These are phyloP conservation scores for Butorides virescens DNA, from an alignment of 2,113 vertebrate species.

Conservation along the genomic window DNA sequence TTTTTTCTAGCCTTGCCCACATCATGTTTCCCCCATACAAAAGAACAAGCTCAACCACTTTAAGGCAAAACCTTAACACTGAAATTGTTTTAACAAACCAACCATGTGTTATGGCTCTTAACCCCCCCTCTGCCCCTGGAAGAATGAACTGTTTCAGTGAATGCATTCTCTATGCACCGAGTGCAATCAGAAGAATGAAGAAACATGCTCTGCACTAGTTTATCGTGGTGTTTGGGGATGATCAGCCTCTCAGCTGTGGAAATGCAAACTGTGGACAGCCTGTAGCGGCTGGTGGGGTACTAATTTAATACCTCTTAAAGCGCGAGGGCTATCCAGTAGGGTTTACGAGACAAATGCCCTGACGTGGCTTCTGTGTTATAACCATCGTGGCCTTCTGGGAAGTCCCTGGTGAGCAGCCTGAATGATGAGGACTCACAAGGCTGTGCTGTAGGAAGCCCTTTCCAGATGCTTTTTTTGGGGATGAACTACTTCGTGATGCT, in stretches of 20 bases:
- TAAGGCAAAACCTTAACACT: neutral
- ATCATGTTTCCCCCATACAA: neutral
- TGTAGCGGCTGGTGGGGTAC: neutral
- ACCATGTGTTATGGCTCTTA: neutral
- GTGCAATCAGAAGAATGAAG: neutral
- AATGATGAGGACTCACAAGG: neutral
- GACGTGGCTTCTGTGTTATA: neutral
- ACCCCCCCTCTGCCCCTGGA: neutral
- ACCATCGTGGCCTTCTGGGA: neutral
- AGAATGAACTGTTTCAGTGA: neutral
- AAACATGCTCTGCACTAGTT: neutral
- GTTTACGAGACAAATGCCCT: neutral
- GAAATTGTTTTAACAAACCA: neutral
- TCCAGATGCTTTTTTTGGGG: neutral
- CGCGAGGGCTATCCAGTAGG: neutral
- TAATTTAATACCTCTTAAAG: neutral
- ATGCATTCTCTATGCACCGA: neutral
- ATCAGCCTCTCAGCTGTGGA: neutral
- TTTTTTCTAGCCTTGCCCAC: neutral
- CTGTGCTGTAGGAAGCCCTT: conserved; percentile 2
- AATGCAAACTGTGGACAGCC: neutral
- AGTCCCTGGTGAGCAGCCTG: neutral
- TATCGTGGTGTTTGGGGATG: neutral
- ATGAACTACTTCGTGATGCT: neutral
- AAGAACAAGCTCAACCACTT: neutral